phyloP scores from a whole-genome alignment of 2,888 invertebrate genomes.

The Acronicta aceris region DNA sequence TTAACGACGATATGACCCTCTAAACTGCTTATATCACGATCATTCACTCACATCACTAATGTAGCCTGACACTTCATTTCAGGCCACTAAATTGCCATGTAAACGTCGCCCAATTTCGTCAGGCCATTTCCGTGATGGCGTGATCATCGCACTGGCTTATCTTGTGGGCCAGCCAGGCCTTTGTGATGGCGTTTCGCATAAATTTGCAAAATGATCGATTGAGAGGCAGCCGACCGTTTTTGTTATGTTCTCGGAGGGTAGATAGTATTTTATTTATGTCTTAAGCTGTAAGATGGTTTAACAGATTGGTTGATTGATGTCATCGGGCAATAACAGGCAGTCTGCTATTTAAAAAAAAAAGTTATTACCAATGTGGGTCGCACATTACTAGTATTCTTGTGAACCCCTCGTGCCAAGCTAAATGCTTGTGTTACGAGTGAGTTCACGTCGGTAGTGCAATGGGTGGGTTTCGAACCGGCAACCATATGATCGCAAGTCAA shows the following conservation, averaged over 20 bases:
- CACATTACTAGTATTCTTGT: no score
- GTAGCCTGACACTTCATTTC: constrained; percentile 37
- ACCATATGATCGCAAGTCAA: no score
- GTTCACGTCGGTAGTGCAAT: no score
- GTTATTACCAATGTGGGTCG: no score
- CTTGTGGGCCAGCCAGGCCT: constrained; percentile 49
- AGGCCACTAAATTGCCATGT: constrained; percentile 31
- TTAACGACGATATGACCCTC: constrained; percentile 13
- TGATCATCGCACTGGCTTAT: constrained; percentile 55
- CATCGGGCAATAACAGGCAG: no score
- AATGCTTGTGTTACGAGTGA: no score
- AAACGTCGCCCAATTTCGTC: constrained; percentile 46
- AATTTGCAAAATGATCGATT: constrained; percentile 64
- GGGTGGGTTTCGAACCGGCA: no score
- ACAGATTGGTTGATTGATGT: constrained; percentile 7
- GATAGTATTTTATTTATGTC: constrained; percentile 13
- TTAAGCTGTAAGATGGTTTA: not conserved
- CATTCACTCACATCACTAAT: constrained; percentile 15
- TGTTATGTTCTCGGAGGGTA: constrained; percentile 20
- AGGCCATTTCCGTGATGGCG: constrained; percentile 47
- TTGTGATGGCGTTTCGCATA: constrained; percentile 55
- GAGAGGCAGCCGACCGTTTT: constrained; percentile 33
- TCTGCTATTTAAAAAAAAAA: no score
- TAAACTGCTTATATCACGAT: constrained; percentile 1
- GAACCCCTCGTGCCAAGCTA: no score